phyloP scores from a whole-genome alignment of 2,113 vertebrate species.

The Nipponia nippon region DNA sequence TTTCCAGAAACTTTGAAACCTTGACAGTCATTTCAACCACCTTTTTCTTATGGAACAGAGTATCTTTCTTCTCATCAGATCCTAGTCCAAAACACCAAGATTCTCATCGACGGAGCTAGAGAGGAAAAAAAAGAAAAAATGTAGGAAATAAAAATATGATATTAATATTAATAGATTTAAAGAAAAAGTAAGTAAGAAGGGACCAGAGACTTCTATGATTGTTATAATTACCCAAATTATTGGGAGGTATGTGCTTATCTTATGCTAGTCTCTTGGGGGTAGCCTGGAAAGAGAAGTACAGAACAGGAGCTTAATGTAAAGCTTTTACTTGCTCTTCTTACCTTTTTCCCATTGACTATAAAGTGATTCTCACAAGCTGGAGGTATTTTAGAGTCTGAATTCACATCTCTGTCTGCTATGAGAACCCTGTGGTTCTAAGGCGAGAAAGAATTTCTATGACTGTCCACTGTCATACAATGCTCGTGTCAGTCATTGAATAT shows the following conservation, averaged over 20 bases:
- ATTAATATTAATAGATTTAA: neutral
- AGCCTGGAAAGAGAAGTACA: neutral
- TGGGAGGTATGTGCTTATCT: neutral
- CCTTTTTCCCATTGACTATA: neutral
- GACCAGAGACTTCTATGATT: neutral
- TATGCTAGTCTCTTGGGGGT: neutral
- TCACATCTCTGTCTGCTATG: neutral
- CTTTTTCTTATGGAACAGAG: neutral
- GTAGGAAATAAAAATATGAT: neutral
- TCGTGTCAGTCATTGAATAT: neutral
- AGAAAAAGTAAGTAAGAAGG: neutral
- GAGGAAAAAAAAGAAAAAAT: accelerated
- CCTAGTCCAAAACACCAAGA: neutral
- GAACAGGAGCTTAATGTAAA: neutral
- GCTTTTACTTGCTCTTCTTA: neutral
- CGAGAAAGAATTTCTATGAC: neutral
- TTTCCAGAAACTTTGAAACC: neutral
- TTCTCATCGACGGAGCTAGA: neutral
- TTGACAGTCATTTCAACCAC: neutral
- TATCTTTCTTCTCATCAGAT: neutral
- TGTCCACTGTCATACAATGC: neutral
- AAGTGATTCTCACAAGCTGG: neutral
- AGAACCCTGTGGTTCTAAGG: neutral
- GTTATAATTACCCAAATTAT: neutral
- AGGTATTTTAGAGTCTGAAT: neutral